Evolutionary conservation across 1,140 invertebrate genomes (phyloP), one percentile per base, ranked within the genome.

Genomic region (Drosophila ohnishii): DNA sequence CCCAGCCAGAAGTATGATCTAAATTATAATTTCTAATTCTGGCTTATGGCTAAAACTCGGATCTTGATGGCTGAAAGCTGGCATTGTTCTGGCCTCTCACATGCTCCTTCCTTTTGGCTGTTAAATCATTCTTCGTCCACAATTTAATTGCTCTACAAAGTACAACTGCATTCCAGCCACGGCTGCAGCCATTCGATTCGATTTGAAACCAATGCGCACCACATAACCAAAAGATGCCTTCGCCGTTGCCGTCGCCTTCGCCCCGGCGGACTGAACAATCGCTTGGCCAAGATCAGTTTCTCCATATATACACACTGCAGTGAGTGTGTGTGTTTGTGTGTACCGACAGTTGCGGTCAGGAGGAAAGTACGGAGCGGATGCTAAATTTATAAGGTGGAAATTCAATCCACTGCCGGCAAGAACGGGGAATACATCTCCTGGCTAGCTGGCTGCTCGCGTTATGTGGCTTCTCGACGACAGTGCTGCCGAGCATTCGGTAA

Each of bases 121-220:
- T 67, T 65, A 74, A 65, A 65, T 79, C 76, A 85, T 84, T 74
- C 75, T 75, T 69, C 58, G 58, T 50, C 82, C 72, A 62, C 70
- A 55, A 55, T 80, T 81, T 83, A 78, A 82, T 77, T 77, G 74
- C 74, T 77, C 45, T 48, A 40, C 37, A 40, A 57, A 65, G 57
- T 47, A 62, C 57, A 47, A 47, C 71, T 73, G 53, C 72, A 71
- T 71, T 71, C 57, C 58, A 50, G 61, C 53, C 45, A 57, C 66
- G 32, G 47, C 45, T 42, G 22, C 72, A 55, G 40, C 72, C 58
- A 65, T 66, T 75, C 73, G 73, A 67, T 67, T 75, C 47, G 47
- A 50, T 50, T 50, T 51, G 70, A 60, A 72, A 73, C 44, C 66
- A 70, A 58, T 70, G 67, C 65, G 57, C 70, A 75, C 72, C 72